Percentiles rank a stretch among this genome's conserved stretches.
phyloP scores from a whole-genome alignment of 2,797 vertebrate species.

The Amblyraja radiata region DNA sequence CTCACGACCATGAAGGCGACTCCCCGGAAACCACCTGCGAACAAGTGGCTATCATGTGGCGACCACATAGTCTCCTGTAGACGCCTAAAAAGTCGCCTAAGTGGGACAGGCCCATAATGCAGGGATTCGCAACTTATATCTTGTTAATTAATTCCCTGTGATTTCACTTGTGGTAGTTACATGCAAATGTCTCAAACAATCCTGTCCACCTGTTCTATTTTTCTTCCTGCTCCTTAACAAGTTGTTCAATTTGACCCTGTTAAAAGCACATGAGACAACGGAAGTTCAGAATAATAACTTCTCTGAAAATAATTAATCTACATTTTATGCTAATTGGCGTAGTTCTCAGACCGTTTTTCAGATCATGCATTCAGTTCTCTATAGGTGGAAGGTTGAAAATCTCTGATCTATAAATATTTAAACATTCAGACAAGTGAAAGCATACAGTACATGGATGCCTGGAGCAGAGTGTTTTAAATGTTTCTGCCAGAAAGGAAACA shows the following conservation, averaged over 20 bases:
- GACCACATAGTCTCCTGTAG: too few relatives aligned
- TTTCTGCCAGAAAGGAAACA: neutral
- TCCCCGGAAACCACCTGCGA: too few relatives aligned
- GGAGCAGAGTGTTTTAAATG: conserved; percentile 6
- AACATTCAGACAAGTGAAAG: conserved; percentile 14
- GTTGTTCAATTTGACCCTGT: neutral
- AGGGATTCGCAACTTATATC: neutral
- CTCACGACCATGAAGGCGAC: too few relatives aligned
- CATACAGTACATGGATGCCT: neutral
- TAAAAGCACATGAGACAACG: neutral
- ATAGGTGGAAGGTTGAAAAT: conserved; percentile 9
- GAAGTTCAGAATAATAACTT: neutral
- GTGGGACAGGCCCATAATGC: neutral
- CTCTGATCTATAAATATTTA: conserved; percentile 29
- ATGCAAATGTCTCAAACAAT: neutral
- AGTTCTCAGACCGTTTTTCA: conserved; percentile 6
- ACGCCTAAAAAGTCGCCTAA: too few relatives aligned
- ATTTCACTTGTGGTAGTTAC: neutral
- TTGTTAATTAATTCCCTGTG: neutral
- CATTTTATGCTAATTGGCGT: conserved; percentile 7
- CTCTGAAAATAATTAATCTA: conserved; percentile 27
- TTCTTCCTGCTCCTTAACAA: neutral
- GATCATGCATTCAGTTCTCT: neutral
- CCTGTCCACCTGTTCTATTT: neutral
- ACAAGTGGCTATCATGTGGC: too few relatives aligned